These are phyloP conservation scores for Gambusia holbrooki DNA, from an alignment of 2,113 vertebrate genomes.

Conservation along the genomic window DNA sequence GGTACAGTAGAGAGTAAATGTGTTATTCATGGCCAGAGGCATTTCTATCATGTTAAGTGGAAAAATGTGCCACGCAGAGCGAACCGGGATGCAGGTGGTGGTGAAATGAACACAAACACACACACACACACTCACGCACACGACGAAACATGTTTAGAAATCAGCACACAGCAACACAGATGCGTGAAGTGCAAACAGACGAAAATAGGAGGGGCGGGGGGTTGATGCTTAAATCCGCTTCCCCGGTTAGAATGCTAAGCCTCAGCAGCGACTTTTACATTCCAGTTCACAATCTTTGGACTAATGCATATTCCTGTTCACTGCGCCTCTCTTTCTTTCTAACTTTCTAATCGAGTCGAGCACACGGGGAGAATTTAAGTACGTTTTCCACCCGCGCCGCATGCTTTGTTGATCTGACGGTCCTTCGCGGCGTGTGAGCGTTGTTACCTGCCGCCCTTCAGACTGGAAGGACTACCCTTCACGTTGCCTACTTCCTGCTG, in stretches of 20 bases:
- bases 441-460: conserved; percentile 39
- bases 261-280: conserved; percentile 34
- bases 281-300: conserved; percentile 27
- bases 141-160: conserved; percentile 26
- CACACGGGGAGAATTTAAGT: conserved; percentile 22
- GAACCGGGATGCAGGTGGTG: conserved; percentile 63
- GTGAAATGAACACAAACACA: conserved; percentile 48
- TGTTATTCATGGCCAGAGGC: conserved; percentile 67
- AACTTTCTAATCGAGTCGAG: conserved; percentile 48
- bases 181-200: conserved; percentile 34
- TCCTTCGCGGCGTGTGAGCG: conserved; percentile 19
- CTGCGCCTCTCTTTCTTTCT: conserved; percentile 31
- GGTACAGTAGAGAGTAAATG: conserved; percentile 66
- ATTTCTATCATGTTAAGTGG: conserved; percentile 72
- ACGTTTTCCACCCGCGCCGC: conserved; percentile 41
- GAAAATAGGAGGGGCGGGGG: conserved; percentile 34
- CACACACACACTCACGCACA: neutral
- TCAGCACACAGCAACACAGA: conserved; percentile 26
- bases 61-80: conserved; percentile 63
- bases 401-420: conserved; percentile 34
- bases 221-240: conserved; percentile 45
- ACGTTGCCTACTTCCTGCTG: conserved; percentile 46
- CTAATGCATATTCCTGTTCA: conserved; percentile 23
- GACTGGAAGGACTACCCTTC: conserved; percentile 44
- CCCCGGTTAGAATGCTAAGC: conserved; percentile 39